Evolutionary conservation across 2,888 invertebrate species (phyloP), one percentile per base, ranked within the genome.

Genomic region (Balanococcus diminutus): DNA sequence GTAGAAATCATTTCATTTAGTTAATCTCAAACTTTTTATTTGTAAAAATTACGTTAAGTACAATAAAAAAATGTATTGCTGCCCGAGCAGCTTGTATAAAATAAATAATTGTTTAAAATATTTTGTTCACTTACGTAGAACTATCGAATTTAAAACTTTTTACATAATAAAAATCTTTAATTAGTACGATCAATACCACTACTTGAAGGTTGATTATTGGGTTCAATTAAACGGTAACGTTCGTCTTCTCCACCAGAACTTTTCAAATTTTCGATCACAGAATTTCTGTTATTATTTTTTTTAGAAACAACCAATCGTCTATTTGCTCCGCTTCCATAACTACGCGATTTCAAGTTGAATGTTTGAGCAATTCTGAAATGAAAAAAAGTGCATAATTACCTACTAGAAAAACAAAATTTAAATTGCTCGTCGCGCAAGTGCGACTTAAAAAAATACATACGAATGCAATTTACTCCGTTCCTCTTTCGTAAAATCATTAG

Each of bases 381-480:
- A 28, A 39, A 42, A 81, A 2, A 1, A 1, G 1, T n/a, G n/a
- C n/a, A 46, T 46, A 19, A 19, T 36, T n/a, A 28, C 11, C 8
- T 67, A 16, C 3, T 8, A 2, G 22, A 2, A 19, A 81, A 19
- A 81, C 11, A 36, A 81, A 19, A 19, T 9, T 39, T 9, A n/a
- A 36, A 67, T 4, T 8, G 22, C 22, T 56, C 46, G 16, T 2
- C 46, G 14, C 4, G 9, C 46, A 61, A 2, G 3, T 28, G 1
- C 8, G 39, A 51, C 81, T 25, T 14, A 19, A 2, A 51, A n/a
- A 1, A 42, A 36, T 61, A 28, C 89, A 89, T 89, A 92, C 90
- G 91, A 90, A 88, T 94, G 94, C 85, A 94, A 89, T 0, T 90
- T 87, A 0, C 92, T 92, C 28, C 94, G 90, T 88, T 94, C 94